Conservation (phyloP, 2,888 invertebrate species). For the Chaitophorus viminalis region DNA sequence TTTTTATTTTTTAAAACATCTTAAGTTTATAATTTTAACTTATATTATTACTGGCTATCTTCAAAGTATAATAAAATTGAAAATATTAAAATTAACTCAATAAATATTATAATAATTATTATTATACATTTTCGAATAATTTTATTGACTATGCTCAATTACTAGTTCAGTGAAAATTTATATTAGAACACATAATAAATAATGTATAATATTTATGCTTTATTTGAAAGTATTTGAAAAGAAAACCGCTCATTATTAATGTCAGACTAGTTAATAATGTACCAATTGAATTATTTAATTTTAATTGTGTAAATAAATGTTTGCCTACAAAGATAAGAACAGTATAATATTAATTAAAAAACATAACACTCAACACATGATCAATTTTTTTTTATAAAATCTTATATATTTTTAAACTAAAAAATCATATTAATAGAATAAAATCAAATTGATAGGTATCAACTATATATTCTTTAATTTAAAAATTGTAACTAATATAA, state of each 20-base stretch:
- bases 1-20: too few species aligned
- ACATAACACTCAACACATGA: neutral
- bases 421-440: constrained; percentile 35
- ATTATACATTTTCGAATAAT: too few species aligned
- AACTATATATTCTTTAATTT: constrained; percentile 16
- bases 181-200: too few species aligned
- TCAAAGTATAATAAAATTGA: neutral
- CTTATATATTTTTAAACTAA: constrained; percentile 20
- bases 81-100: neutral
- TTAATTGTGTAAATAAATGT: neutral
- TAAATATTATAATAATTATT: too few species aligned
- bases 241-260: neutral
- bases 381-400: constrained; percentile 8
- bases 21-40: neutral
- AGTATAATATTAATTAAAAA: neutral
- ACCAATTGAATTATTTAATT: neutral
- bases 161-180: too few species aligned
- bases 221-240: neutral
- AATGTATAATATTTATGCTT: too few species aligned
- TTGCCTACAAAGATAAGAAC: neutral
- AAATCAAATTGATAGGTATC: neutral
- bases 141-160: too few species aligned
- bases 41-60: neutral
- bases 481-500: neutral
- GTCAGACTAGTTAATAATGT: too few species aligned